These are phyloP conservation scores for Aphidius ervi DNA, from an alignment of 1,140 invertebrate genomes.

Conservation along the genomic window DNA sequence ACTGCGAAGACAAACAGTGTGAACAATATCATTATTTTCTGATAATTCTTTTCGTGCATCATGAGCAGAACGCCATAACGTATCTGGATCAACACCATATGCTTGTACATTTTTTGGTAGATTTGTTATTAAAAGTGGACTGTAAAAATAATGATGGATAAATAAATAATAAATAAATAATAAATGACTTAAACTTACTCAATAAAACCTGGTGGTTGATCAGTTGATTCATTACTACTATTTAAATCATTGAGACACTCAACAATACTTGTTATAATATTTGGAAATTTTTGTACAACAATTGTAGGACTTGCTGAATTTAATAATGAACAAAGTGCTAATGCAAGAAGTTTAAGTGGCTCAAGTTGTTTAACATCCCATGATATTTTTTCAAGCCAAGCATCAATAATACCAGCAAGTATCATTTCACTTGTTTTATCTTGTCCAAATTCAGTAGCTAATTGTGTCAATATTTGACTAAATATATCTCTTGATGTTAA, in stretches of 20 bases:
- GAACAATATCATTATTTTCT: constrained; percentile 65
- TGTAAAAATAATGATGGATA: no score
- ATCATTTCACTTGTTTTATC: constrained; percentile 56
- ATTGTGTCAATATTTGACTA: constrained; percentile 56
- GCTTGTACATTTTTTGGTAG: no score
- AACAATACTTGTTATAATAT: constrained; percentile 72
- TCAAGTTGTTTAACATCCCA: constrained; percentile 66
- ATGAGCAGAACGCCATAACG: no score
- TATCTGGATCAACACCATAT: no score
- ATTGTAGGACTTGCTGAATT: constrained; percentile 60
- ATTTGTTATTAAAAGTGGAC: no score
- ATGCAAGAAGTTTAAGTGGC: constrained; percentile 70
- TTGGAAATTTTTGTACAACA: constrained; percentile 69
- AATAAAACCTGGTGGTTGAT: constrained; percentile 37
- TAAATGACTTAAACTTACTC: constrained; percentile 60
- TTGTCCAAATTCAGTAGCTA: constrained; percentile 39
- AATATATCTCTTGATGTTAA: constrained; percentile 71
- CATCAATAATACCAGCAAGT: constrained; percentile 66
- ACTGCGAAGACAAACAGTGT: constrained; percentile 65
- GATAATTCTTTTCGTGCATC: constrained; percentile 24
- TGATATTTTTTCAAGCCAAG: constrained; percentile 78
- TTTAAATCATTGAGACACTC: constrained; percentile 85
- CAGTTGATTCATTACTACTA: constrained; percentile 64
- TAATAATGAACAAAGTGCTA: constrained; percentile 78
- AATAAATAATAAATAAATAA: constrained; percentile 14